Conservation (phyloP, 2,888 invertebrate genomes). For the Philaethria dido region DNA sequence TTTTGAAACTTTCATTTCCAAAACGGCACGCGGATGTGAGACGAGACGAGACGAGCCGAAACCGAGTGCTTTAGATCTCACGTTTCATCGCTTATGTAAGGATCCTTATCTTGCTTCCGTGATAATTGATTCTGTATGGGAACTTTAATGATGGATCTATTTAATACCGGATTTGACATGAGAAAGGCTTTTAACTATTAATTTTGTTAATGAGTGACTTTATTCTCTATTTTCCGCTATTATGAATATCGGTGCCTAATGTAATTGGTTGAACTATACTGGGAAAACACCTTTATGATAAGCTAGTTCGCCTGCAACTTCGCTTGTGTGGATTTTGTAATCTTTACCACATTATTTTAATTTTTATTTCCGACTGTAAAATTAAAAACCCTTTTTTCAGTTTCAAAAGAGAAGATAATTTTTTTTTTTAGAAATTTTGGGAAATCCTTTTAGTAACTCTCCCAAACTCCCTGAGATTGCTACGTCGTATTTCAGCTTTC, state of each 20-base stretch:
- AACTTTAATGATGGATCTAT: constrained; percentile 24
- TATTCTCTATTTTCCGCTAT: not conserved
- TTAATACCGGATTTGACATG: not conserved
- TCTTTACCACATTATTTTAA: too few species aligned
- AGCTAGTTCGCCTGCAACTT: too few species aligned
- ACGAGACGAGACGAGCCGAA: constrained; percentile 22
- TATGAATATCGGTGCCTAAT: not conserved
- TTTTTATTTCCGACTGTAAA: too few species aligned
- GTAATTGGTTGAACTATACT: not conserved
- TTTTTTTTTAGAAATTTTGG: too few species aligned
- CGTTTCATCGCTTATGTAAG: constrained; percentile 39
- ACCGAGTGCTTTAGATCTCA: constrained; percentile 35
- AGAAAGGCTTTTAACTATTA: not conserved
- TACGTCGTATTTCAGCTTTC: too few species aligned
- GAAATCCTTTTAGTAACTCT: too few species aligned
- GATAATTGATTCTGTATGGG: constrained; percentile 39
- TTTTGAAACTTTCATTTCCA: constrained; percentile 39
- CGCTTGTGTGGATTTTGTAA: too few species aligned
- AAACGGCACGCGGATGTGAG: constrained; percentile 39
- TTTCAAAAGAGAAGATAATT: too few species aligned
- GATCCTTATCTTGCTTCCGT: constrained; percentile 39
- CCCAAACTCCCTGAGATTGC: too few species aligned
- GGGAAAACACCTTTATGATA: not conserved
- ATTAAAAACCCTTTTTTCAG: too few species aligned
- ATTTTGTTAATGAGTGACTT: not conserved